A percentile compares a stretch with the other conserved stretches of the same genome.
Conservation (phyloP, 2,113 vertebrate genomes). For the Riparia riparia region DNA sequence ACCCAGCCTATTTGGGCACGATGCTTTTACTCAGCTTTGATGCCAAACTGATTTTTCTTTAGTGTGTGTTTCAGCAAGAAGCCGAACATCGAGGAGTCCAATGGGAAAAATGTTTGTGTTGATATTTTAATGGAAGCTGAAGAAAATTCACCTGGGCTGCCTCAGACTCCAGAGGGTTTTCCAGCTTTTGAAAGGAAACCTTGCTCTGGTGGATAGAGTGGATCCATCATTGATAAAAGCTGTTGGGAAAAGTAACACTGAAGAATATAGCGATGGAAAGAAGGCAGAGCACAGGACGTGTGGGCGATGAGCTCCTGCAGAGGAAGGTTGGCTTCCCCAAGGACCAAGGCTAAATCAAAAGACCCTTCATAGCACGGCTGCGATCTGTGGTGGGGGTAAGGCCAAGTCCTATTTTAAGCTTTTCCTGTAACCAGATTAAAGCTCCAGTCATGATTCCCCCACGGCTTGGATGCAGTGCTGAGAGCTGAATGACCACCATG, state of each 20-base stretch:
- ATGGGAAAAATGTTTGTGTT: neutral
- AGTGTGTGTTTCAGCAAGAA: neutral
- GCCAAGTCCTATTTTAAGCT: neutral
- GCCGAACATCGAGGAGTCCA: neutral
- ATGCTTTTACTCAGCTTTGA: neutral
- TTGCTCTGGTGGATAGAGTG: neutral
- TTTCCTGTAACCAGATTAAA: neutral
- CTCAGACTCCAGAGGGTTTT: neutral
- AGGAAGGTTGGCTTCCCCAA: neutral
- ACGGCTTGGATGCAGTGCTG: neutral
- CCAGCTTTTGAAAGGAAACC: neutral
- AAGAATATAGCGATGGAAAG: fast-evolving
- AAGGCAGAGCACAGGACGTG: neutral
- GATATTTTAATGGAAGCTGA: neutral
- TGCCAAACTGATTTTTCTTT: neutral
- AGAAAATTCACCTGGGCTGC: neutral
- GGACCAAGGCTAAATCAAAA: neutral
- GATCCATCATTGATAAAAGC: neutral
- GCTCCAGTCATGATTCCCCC: neutral
- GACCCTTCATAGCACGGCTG: neutral
- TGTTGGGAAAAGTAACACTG: neutral
- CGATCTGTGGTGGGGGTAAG: neutral
- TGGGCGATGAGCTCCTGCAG: neutral
- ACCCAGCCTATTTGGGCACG: neutral
- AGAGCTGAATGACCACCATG: neutral